A percentile compares a stretch with the other conserved stretches of the same genome.
phyloP scores from a whole-genome alignment of 2,797 vertebrate genomes.

The Phylloscopus collybita region DNA sequence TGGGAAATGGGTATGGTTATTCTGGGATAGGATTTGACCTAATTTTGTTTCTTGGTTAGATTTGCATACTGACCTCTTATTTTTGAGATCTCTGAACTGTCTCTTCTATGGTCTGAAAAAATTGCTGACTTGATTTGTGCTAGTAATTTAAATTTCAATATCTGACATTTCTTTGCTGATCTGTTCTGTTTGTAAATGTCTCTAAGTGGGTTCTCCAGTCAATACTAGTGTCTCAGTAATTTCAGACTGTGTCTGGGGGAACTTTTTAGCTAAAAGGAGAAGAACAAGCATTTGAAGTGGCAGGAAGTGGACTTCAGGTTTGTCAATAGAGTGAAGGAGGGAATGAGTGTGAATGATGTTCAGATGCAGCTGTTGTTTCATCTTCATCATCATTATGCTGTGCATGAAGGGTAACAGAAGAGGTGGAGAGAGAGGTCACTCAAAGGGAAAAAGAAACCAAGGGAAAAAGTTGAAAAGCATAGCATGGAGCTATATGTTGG shows the following conservation, averaged over 20 bases:
- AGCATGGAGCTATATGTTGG: background rate
- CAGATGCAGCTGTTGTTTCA: background rate
- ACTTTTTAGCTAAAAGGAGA: background rate
- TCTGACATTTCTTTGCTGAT: background rate
- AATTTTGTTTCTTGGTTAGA: background rate
- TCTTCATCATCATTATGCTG: background rate
- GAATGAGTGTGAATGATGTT: background rate
- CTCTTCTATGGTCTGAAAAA: background rate
- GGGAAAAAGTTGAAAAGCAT: background rate
- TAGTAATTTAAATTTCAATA: background rate
- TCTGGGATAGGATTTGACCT: background rate
- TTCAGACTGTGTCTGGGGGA: background rate
- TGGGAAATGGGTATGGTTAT: background rate
- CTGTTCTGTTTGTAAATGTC: background rate
- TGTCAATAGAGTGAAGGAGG: background rate
- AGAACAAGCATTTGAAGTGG: background rate
- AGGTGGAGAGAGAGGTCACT: background rate
- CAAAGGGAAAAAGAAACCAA: background rate
- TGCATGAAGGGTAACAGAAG: background rate
- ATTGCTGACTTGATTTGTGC: background rate
- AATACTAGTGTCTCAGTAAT: background rate
- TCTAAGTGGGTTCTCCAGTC: background rate
- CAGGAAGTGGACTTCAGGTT: rapidly evolving
- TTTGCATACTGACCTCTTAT: background rate
- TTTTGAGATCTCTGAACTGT: background rate